phyloP scores from a whole-genome alignment of 2,113 vertebrate species.

The Aspiorhynchus laticeps region DNA sequence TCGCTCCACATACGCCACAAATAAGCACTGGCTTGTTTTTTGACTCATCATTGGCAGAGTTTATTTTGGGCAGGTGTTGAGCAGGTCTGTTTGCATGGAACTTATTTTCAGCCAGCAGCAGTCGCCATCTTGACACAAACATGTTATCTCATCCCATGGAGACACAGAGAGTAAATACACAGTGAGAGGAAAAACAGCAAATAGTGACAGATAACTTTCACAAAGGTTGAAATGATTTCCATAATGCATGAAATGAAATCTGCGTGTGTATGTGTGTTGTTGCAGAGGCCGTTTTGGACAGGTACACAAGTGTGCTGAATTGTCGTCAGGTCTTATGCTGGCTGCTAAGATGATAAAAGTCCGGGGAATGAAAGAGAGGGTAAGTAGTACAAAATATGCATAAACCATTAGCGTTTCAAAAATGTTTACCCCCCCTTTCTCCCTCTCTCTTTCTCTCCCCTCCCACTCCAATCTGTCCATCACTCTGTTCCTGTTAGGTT shows the following conservation, averaged over 20 bases:
- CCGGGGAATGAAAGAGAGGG: conserved; percentile 83
- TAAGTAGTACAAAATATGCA: conserved; percentile 65
- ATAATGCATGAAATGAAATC: background rate
- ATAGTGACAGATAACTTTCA: background rate
- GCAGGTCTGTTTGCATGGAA: conserved; percentile 59
- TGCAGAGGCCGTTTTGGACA: conserved; percentile 87
- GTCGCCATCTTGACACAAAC: conserved; percentile 12
- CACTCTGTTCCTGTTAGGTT: conserved; percentile 52
- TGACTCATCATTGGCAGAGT: conserved; percentile 66
- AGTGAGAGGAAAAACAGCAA: background rate
- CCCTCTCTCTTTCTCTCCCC: conserved; percentile 19
- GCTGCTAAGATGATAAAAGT: conserved; percentile 91
- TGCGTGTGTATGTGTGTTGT: conserved; percentile 47
- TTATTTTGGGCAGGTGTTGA: conserved; percentile 75
- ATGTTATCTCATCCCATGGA: background rate
- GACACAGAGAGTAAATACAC: background rate
- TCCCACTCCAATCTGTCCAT: conserved; percentile 46
- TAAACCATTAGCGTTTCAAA: background rate
- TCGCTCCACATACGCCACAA: conserved; percentile 57
- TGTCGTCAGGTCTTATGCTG: conserved; percentile 79
- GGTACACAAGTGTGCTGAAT: conserved; percentile 85
- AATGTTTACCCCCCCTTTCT: background rate
- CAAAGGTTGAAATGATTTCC: conserved; percentile 5
- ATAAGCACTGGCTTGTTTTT: conserved; percentile 65
- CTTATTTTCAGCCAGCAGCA: conserved; percentile 36